phyloP scores from a whole-genome alignment of 2,113 vertebrate species.

The Perca flavescens region DNA sequence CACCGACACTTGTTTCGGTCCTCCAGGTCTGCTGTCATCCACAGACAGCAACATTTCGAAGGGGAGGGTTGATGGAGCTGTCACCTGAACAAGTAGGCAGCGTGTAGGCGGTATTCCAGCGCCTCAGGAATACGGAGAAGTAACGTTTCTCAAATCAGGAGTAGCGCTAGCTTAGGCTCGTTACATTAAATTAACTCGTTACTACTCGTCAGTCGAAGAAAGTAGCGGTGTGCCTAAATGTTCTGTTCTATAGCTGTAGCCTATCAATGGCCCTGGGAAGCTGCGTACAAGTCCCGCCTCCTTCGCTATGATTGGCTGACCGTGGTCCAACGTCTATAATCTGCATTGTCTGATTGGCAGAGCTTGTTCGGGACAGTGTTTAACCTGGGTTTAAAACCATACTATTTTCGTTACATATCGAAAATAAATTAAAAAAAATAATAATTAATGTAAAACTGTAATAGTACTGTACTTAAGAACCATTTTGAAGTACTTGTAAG shows the following conservation, averaged over 20 bases:
- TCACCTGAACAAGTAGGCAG: constrained; percentile 78
- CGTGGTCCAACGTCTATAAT: neutral
- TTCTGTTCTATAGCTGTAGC: neutral
- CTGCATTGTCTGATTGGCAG: constrained; percentile 46
- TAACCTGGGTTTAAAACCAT: neutral
- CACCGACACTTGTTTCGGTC: constrained; percentile 44
- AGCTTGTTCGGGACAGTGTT: constrained; percentile 3
- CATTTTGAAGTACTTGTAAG: neutral
- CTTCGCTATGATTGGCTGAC: constrained; percentile 48
- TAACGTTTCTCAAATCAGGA: neutral
- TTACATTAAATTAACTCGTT: neutral
- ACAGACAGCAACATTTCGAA: constrained; percentile 71
- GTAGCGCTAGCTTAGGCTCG: too few species aligned
- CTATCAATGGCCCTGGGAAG: too few species aligned
- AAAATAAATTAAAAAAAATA: neutral
- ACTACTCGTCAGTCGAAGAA: neutral
- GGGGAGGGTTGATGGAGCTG: constrained; percentile 56
- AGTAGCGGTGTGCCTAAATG: neutral
- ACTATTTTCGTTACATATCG: too few species aligned
- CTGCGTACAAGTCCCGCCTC: constrained; percentile 36
- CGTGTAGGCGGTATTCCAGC: constrained; percentile 52
- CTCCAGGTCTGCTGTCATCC: constrained; percentile 68
- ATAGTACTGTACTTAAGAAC: neutral
- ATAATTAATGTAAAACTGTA: neutral
- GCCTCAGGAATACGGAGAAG: neutral